These are phyloP conservation scores for Drosophila pruinosa DNA, from an alignment of 1,140 invertebrate genomes.

Conservation along the genomic window DNA sequence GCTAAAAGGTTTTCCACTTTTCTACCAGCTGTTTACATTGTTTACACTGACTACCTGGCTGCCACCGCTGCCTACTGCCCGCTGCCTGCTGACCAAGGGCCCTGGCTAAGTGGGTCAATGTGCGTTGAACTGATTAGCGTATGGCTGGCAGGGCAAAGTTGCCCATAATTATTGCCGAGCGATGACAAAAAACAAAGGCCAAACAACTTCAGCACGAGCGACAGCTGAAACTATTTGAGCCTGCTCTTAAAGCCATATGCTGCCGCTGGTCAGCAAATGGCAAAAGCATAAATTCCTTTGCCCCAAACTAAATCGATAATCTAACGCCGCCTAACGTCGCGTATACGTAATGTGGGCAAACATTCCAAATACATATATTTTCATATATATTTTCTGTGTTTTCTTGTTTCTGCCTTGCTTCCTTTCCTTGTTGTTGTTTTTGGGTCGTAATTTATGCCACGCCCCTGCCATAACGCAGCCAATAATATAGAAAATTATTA, in stretches of 20 bases:
- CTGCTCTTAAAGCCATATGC: constrained; percentile 61
- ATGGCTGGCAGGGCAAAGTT: constrained; percentile 14
- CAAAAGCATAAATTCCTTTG: constrained; percentile 46
- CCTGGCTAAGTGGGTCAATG: constrained; percentile 66
- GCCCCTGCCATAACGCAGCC: constrained; percentile 69
- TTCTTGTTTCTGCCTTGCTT: neutral
- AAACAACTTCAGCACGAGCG: constrained; percentile 10
- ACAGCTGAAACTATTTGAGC: neutral
- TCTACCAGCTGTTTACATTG: constrained; percentile 42
- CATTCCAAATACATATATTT: constrained; percentile 20
- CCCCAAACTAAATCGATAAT: constrained; percentile 65
- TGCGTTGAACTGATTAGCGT: constrained; percentile 74
- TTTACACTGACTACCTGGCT: constrained; percentile 48
- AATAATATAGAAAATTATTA: constrained; percentile 78
- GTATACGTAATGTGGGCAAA: constrained; percentile 38
- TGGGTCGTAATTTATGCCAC: constrained; percentile 69
- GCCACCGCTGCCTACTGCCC: neutral
- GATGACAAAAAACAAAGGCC: neutral
- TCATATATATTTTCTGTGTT: constrained; percentile 10
- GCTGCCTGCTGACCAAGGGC: too few relatives aligned
- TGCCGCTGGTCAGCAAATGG: constrained; percentile 24
- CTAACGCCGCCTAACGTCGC: constrained; percentile 27
- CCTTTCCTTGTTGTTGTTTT: neutral
- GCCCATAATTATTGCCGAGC: constrained; percentile 23
- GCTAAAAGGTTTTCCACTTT: constrained; percentile 44